Base-by-base conservation (phyloP, 2,797 vertebrate species). In the Diceros bicornis region DNA sequence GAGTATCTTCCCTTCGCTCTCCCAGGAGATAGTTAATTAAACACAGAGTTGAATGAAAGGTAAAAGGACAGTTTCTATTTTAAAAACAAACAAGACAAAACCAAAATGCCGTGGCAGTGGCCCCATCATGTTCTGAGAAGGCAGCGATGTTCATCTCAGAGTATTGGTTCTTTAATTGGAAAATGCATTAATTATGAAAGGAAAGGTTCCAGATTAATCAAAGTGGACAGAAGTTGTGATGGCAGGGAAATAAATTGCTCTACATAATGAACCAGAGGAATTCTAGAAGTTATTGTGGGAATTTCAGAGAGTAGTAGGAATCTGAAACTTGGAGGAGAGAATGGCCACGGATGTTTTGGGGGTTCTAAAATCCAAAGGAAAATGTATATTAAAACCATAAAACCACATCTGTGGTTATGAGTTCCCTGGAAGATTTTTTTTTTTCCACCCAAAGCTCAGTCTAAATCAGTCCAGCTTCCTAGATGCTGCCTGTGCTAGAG, bases 11-110 rank as follows among this genome's bases (percentile, higher is more conserved):
- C 0, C 27, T 66, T 82, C 75, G 85, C 27, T 74, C 27, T 34
- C 62, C 55, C 69, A 92, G 89, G 59, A 97, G 41, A 84, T 11
- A 59, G 21, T 55, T 66, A 41, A 66, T 13, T 88, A 83, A 91
- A 61, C 20, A 64, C 7, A 64, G 1, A 69, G 16, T 8, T 83
- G 34, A 95, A 50, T 59, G 13, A 71, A 61, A 88, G n/a, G 72
- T 74, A 69, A 66, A 90, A 59, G 4, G 7, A 37, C 1, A 87
- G 41, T 2, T 41, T 57, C 13, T 64, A 27, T 74, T 88, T 41
- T 52, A 66, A 79, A 83, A 92, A 68, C 34, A 81, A n/a, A 68
- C 34, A 81, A 29, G 27, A 16, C 44, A 32, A 96, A 83, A 64
- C 21, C 83, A 41, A 72, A 87, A 37, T 18, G 27, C 14, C 10